Evolutionary conservation across 2,113 vertebrate species (phyloP), one percentile per base, ranked within the genome.

Genomic region (Elachura formosa): DNA sequence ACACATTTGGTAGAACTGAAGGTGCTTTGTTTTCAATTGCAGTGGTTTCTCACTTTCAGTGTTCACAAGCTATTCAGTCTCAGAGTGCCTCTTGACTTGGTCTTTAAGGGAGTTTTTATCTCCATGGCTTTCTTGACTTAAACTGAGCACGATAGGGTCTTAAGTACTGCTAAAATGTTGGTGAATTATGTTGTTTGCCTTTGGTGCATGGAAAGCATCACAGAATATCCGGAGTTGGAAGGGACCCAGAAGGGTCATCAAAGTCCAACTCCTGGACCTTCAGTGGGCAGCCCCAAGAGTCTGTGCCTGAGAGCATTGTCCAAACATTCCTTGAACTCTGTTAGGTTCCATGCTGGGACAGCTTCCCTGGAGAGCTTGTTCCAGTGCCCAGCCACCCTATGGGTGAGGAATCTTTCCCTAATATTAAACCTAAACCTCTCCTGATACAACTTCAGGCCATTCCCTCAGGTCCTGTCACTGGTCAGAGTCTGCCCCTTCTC

Each of bases 21-120:
- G 46, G 46, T 2, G 12, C 63, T 90, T 90, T 84, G 54, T 62
- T 91, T 92, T 89, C 74, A 83, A 63, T 46, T 79, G 84, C 54
- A 69, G 54, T 79, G 29, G 56, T 81, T 94, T 93, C 77, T 84
- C 93, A 66, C 77, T 97, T 92, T 46, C 25, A 78, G 6, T 3
- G 5, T 87, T 94, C 77, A 49, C 26, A 73, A 76, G 62, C 31
- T 92, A 10, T 84, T 84, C 21, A 58, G n/a, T 87, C 38, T 55
- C 36, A 26, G 80, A 87, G 33, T 0, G 0, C 22, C 26, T 78
- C 45, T 82, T 61, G 48, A 62, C 52, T 75, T 26, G 76, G 46
- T 72, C 89, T 94, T 91, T 87, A 52, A 76, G 66, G 38, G 26
- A 40, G 2, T 38, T 93, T 80, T 93, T 61, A 34, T 45, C 23